phyloP scores from a whole-genome alignment of 2,113 vertebrate genomes.

The Sinocyclocheilus maitianheensis region DNA sequence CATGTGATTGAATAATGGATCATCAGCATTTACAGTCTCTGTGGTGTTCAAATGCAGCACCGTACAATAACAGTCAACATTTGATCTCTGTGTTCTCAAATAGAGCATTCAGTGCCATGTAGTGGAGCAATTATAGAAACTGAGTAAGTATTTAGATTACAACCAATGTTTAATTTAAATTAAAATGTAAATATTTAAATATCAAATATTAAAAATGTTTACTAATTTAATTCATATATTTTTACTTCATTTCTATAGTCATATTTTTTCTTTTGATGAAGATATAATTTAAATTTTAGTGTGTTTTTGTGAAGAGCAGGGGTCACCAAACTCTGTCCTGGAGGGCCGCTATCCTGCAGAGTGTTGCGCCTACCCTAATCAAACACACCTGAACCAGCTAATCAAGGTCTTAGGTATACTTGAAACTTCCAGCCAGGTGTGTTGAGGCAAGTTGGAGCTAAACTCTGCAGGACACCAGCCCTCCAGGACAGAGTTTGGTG shows the following conservation, averaged over 20 bases:
- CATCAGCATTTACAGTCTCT: conserved; percentile 27
- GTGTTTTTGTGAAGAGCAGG: neutral
- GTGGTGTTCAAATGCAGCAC: neutral
- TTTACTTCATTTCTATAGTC: neutral
- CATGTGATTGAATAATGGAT: conserved; percentile 18
- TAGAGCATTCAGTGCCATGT: neutral
- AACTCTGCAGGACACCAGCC: too few relatives aligned
- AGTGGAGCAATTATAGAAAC: conserved; percentile 4
- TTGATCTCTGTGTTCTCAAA: conserved; percentile 14
- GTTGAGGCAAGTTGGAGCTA: too few relatives aligned
- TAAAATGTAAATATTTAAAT: neutral
- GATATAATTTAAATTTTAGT: neutral
- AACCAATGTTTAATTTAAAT: neutral
- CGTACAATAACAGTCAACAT: conserved; percentile 14
- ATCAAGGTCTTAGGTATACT: too few relatives aligned
- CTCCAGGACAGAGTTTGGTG: too few relatives aligned
- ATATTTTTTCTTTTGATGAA: neutral
- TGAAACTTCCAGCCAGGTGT: too few relatives aligned
- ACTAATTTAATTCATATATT: neutral
- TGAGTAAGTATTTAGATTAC: neutral
- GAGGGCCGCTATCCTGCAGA: too few relatives aligned
- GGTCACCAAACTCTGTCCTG: too few relatives aligned
- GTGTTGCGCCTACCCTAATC: too few relatives aligned
- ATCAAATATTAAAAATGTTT: neutral
- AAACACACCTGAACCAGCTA: too few relatives aligned